Base-by-base conservation (phyloP, 1,140 invertebrate genomes). In the Arctopsyche grandis region DNA sequence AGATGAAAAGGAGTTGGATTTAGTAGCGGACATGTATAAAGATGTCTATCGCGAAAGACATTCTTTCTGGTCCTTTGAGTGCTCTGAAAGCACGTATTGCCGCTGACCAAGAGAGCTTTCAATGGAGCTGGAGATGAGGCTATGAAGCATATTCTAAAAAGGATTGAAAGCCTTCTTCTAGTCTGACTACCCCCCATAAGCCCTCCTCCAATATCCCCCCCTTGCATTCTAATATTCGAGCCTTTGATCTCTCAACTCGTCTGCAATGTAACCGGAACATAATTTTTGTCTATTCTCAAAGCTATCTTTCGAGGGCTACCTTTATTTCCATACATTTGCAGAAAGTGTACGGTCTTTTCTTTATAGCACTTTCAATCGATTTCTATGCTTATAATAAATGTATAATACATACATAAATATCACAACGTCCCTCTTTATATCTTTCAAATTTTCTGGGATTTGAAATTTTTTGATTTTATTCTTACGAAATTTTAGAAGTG, bases 21-120 rank as follows among this genome's bases (percentile, higher is more conserved):
- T 10, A 52, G 48, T 16, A 52, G 16, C 16, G 48, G 16, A 22
- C 63, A 26, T 66, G 9, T 22, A 66, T 66, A 24, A 60, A 60
- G n/a, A 66, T 66, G 63, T 26, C 63, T 66, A 66, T 66, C 63
- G 21, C 63, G 63, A 66, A 66, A 66, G 63, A 66, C 63, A 66
- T 66, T 66, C 63, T 66, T 66, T 26, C 12, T 21, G 58, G 22
- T 22, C 63, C 22, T 66, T 66, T 66, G 63, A 66, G 63, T 16
- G 21, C 58, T 3, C 9, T 66, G 63, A 66, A 24, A 60, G 58
- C 58, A 3, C 9, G 21, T 60, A 60, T 60, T 60, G 21, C 58
- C 58, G 58, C 58, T 60, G 58, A 60, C 58, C 58, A 60, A 60
- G 58, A 22, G 63, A 24, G 19, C 63, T 26, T 22, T 66, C 63